phyloP scores from a whole-genome alignment of 2,113 vertebrate genomes.

The Arenaria interpres region DNA sequence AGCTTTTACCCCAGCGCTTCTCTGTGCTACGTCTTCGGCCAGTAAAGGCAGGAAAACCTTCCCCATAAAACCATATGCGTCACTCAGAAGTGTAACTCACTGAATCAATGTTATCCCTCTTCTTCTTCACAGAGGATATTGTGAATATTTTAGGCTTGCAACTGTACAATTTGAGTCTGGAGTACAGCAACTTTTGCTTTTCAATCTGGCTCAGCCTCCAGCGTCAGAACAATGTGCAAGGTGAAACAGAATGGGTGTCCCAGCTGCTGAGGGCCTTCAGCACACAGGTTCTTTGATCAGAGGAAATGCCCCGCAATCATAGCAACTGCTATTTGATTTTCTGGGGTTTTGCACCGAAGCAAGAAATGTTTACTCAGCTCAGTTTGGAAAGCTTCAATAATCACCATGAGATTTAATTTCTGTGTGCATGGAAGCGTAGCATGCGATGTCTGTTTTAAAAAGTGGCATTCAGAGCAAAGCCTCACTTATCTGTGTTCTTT shows the following conservation, averaged over 20 bases:
- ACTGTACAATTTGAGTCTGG: neutral
- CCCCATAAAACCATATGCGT: accelerated
- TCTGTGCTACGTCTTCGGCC: neutral
- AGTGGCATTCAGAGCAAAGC: neutral
- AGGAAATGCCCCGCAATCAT: neutral
- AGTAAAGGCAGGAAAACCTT: neutral
- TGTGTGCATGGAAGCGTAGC: neutral
- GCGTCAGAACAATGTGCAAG: neutral
- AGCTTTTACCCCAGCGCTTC: neutral
- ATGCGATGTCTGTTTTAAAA: neutral
- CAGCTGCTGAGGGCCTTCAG: neutral
- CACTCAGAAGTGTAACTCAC: neutral
- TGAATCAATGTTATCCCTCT: neutral
- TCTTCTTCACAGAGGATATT: neutral
- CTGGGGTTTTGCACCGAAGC: neutral
- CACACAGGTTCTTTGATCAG: neutral
- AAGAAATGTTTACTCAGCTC: neutral
- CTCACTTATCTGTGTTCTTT: neutral
- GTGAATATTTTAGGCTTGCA: neutral
- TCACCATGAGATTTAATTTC: slow-evolving; percentile 30
- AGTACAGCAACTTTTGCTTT: neutral
- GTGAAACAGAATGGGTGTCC: neutral
- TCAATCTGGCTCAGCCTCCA: neutral
- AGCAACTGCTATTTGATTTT: neutral
- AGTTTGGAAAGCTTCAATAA: slow-evolving; percentile 11